Evolutionary conservation across 2,113 vertebrate genomes (phyloP).

Genomic region (Hippocampus guttulatus): DNA sequence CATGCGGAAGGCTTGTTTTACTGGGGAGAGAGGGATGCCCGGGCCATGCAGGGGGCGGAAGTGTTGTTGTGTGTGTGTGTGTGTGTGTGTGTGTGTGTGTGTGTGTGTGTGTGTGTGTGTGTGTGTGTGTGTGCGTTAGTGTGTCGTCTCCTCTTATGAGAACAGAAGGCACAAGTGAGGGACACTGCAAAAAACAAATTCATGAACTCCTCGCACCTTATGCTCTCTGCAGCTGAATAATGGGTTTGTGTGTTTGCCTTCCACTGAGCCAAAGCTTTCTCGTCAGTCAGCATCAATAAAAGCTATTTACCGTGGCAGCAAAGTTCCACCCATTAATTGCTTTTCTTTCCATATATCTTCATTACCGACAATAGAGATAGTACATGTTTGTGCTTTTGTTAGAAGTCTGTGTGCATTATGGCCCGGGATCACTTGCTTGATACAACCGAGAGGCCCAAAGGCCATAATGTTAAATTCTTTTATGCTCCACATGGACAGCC

Average conservation of each 20-base stretch:
- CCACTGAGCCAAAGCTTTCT: slow-evolving; percentile 44
- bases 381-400: background rate
- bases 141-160: slow-evolving; percentile 24
- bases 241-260: slow-evolving; percentile 52
- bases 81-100: slow-evolving; percentile 21
- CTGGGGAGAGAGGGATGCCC: slow-evolving; percentile 50
- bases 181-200: slow-evolving; percentile 42
- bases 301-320: slow-evolving; percentile 41
- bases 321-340: background rate
- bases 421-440: background rate
- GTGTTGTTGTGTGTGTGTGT: slow-evolving; percentile 13
- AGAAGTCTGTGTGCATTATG: background rate
- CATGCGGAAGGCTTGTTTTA: slow-evolving; percentile 42
- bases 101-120: slow-evolving; percentile 4
- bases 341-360: background rate
- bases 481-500: background rate
- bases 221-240: slow-evolving; percentile 39
- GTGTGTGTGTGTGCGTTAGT: slow-evolving; percentile 12
- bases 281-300: slow-evolving; percentile 50
- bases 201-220: slow-evolving; percentile 49
- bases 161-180: slow-evolving; percentile 61
- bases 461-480: background rate
- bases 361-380: background rate
- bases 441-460: background rate
- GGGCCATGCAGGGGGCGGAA: slow-evolving; percentile 46